phyloP scores from a whole-genome alignment of 1,140 invertebrate genomes.

The Olivierus martensii region DNA sequence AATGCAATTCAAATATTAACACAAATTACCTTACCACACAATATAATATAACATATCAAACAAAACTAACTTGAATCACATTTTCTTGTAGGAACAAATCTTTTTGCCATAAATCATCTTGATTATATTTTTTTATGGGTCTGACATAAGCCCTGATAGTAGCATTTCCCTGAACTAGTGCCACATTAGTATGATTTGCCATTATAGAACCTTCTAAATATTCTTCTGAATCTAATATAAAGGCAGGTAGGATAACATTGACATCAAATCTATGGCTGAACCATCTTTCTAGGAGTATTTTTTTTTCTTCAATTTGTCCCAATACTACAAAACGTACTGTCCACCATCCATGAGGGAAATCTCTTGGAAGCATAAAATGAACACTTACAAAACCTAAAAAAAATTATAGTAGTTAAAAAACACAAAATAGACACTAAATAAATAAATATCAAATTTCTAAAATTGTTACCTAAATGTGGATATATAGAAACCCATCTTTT shows the following conservation, averaged over 20 bases:
- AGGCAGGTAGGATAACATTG: conserved; percentile 15
- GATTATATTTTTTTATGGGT: conserved; percentile 3
- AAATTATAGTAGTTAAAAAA: no score
- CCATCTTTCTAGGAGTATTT: conserved; percentile 34
- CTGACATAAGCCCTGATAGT: conserved; percentile 11
- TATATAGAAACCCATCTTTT: conserved; percentile 36
- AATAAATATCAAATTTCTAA: no score
- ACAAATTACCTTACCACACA: no score
- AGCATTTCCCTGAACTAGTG: conserved; percentile 17
- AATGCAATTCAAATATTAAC: conserved; percentile 5
- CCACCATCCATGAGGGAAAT: conserved; percentile 34
- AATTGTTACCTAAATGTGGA: conserved; percentile 35
- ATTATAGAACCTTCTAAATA: conserved; percentile 15
- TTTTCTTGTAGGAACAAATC: conserved; percentile 16
- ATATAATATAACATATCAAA: conserved; percentile 1
- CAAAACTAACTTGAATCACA: neutral
- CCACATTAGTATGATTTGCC: conserved; percentile 18
- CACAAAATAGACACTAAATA: no score
- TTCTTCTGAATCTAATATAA: conserved; percentile 15
- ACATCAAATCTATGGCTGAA: conserved; percentile 18
- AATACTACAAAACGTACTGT: conserved; percentile 32
- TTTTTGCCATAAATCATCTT: conserved; percentile 2
- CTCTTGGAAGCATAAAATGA: conserved; percentile 28
- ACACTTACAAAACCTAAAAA: conserved; percentile 32
- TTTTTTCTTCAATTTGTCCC: conserved; percentile 34